A percentile compares a stretch with the other conserved stretches of the same genome.
These are phyloP conservation scores for Holotrichia oblita DNA, from an alignment of 1,140 invertebrate genomes.

Conservation along the genomic window DNA sequence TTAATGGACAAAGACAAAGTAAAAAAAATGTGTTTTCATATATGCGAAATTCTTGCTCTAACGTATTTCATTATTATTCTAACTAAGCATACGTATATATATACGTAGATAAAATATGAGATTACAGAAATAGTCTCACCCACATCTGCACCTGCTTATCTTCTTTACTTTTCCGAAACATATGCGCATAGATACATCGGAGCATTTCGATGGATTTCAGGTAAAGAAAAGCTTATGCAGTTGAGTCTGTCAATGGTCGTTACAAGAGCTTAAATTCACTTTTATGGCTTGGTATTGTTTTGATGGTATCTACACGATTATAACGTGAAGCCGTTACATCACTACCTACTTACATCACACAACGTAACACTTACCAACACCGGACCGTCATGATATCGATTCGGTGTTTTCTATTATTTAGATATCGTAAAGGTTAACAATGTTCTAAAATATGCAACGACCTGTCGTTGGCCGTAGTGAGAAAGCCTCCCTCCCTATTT, in stretches of 20 bases:
- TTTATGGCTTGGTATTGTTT: not conserved
- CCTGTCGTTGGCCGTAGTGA: slow-evolving; percentile 22
- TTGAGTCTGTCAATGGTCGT: not conserved
- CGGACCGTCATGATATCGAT: slow-evolving; percentile 21
- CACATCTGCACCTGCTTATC: too few relatives aligned
- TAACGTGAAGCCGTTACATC: slow-evolving; percentile 3
- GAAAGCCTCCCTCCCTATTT: slow-evolving; percentile 14
- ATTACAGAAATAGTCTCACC: too few relatives aligned
- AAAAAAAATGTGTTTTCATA: too few relatives aligned
- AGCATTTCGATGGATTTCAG: not conserved
- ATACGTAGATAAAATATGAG: too few relatives aligned
- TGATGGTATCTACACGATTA: not conserved
- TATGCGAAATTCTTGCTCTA: too few relatives aligned
- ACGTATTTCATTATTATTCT: too few relatives aligned
- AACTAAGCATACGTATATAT: too few relatives aligned
- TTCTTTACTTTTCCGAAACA: too few relatives aligned
- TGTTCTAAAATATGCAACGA: slow-evolving; percentile 38
- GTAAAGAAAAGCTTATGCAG: not conserved
- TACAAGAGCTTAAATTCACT: not conserved
- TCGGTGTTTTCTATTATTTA: slow-evolving; percentile 39
- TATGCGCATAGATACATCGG: too few relatives aligned
- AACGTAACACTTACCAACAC: slow-evolving; percentile 3
- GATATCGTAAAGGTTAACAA: slow-evolving; percentile 41
- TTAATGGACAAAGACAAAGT: too few relatives aligned
- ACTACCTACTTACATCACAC: slow-evolving; percentile 24